These are phyloP conservation scores for Chaetops frenatus DNA, from an alignment of 2,113 vertebrate species.

Conservation along the genomic window DNA sequence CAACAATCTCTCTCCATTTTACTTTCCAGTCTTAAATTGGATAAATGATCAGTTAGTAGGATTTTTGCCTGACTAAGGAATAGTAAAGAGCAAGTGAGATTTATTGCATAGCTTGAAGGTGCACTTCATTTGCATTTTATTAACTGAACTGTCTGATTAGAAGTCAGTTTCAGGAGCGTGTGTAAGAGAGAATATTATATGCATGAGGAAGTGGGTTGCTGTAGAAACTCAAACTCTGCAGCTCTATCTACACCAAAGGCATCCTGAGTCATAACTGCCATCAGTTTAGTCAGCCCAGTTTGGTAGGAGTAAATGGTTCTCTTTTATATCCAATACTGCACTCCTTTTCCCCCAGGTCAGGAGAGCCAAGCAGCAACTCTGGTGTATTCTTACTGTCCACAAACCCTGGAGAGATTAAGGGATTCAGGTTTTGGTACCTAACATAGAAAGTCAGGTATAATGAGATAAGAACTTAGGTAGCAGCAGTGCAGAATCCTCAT, in stretches of 20 bases:
- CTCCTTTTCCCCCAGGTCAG: not conserved
- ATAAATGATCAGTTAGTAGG: not conserved
- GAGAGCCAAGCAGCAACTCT: constrained; percentile 6
- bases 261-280: constrained; percentile 37
- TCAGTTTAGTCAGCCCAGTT: not conserved
- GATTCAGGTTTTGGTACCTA: constrained; percentile 50
- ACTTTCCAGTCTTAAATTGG: not conserved
- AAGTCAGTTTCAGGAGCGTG: not conserved
- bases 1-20: not conserved
- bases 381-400: constrained; percentile 36
- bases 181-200: not conserved
- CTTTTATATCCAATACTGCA: constrained; percentile 31
- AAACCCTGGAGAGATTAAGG: constrained; percentile 10
- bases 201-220: constrained; percentile 41
- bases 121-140: constrained; percentile 20
- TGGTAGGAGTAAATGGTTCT: not conserved
- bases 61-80: constrained; percentile 41
- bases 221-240: constrained; percentile 47
- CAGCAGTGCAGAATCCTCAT: not conserved
- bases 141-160: constrained; percentile 31
- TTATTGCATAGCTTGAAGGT: not conserved
- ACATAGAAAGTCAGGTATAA: not conserved
- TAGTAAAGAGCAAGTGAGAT: constrained; percentile 26
- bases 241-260: constrained; percentile 7
- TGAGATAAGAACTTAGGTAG: not conserved